These are phyloP conservation scores for Tridacna gigas DNA, from an alignment of 2,888 invertebrate species.

Conservation along the genomic window DNA sequence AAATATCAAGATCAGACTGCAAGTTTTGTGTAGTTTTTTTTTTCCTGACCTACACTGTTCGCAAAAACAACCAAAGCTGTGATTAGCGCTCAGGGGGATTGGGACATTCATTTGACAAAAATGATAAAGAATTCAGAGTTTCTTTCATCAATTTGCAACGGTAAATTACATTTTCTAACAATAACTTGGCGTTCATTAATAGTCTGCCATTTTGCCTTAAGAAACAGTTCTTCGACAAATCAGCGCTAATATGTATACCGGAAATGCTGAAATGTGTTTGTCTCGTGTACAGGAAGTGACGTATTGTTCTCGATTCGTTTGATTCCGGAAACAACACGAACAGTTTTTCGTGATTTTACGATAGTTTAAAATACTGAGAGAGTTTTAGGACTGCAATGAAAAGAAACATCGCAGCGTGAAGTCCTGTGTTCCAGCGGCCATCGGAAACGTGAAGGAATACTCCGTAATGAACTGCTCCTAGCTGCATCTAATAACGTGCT, in stretches of 20 bases:
- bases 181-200: background rate
- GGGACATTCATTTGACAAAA: background rate
- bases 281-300: conserved; percentile 61
- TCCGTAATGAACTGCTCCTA: conserved; percentile 6
- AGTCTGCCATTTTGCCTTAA: conserved; percentile 2
- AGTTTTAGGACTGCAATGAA: background rate
- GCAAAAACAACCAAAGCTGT: too few relatives aligned
- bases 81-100: background rate
- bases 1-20: too few relatives aligned
- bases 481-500: conserved; percentile 2
- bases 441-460: conserved; percentile 6
- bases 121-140: background rate
- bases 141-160: conserved; percentile 1
- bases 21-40: too few relatives aligned
- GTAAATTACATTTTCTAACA: conserved; percentile 17
- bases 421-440: background rate
- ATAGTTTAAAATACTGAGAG: conserved; percentile 6
- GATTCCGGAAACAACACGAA: conserved; percentile 46
- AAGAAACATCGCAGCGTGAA: background rate
- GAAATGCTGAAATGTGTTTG: conserved; percentile 59
- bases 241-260: conserved; percentile 49
- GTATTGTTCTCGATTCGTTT: conserved; percentile 54
- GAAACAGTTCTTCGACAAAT: conserved; percentile 23
- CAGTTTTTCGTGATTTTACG: conserved; percentile 12
- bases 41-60: too few relatives aligned